Conservation (phyloP, 2,888 invertebrate species). For the Saturnia japonica region DNA sequence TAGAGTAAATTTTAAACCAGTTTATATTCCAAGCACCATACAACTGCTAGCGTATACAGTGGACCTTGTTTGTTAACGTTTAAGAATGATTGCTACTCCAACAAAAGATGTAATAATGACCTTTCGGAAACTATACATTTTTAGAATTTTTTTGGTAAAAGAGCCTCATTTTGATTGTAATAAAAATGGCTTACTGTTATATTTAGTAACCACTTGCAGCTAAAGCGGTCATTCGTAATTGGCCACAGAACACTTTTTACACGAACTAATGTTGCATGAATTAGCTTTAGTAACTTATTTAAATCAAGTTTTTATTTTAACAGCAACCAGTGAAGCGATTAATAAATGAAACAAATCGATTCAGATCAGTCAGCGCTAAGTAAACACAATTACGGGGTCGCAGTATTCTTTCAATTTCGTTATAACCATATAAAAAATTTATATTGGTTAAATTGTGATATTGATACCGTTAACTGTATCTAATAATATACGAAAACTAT, state of each 20-base stretch:
- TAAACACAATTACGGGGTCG: neutral
- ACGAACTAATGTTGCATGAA: slow-evolving; percentile 5
- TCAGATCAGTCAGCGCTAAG: slow-evolving; percentile 13
- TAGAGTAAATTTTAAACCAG: neutral
- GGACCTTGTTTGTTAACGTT: neutral
- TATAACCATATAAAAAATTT: neutral
- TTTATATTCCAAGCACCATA: neutral
- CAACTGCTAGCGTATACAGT: neutral
- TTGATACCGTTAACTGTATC: neutral
- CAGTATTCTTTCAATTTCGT: neutral
- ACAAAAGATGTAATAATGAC: neutral
- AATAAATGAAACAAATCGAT: slow-evolving; percentile 29
- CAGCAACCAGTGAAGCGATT: slow-evolving; percentile 15
- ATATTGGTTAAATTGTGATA: neutral
- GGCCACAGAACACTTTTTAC: neutral
- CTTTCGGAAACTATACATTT: neutral
- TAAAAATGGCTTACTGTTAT: neutral
- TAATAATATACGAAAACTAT: neutral
- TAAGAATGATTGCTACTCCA: neutral
- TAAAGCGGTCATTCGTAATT: neutral
- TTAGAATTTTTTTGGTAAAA: neutral
- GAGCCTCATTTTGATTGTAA: neutral
- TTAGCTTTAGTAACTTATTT: slow-evolving; percentile 3
- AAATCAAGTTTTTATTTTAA: slow-evolving; percentile 4
- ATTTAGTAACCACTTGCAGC: neutral